These are phyloP conservation scores for Gadopsis marmoratus DNA, from an alignment of 2,797 vertebrate genomes.

Conservation along the genomic window DNA sequence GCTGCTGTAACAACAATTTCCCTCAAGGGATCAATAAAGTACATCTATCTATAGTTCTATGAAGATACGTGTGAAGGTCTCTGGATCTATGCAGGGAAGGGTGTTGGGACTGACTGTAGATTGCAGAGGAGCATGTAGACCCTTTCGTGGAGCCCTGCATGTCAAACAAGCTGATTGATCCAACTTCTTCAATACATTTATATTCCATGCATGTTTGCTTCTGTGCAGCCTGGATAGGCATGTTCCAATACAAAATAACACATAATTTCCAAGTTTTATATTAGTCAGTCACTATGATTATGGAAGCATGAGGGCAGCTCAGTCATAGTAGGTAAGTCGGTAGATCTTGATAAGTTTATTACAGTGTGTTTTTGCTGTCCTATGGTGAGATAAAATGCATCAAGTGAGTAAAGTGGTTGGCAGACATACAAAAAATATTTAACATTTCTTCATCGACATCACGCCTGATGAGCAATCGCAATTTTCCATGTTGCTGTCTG, in stretches of 20 bases:
- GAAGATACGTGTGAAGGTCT: background rate
- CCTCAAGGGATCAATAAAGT: too few relatives aligned
- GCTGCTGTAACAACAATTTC: too few relatives aligned
- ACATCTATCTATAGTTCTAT: background rate
- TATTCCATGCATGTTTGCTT: background rate
- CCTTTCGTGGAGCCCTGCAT: background rate
- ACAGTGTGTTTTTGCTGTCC: constrained; percentile 26
- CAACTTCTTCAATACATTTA: background rate
- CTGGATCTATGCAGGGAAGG: background rate
- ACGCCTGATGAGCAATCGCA: constrained; percentile 54
- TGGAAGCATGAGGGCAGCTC: background rate
- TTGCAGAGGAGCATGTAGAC: background rate
- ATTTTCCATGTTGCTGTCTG: constrained; percentile 22
- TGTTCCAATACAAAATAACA: background rate
- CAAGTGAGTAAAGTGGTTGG: constrained; percentile 32
- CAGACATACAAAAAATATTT: constrained; percentile 21
- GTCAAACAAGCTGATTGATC: background rate
- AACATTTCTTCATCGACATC: constrained; percentile 42
- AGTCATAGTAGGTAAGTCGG: background rate
- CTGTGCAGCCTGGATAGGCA: background rate
- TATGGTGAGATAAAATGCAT: constrained; percentile 30
- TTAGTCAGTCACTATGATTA: background rate
- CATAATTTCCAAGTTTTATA: background rate
- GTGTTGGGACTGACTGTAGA: background rate
- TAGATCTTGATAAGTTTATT: background rate